Evolutionary conservation across 2,888 invertebrate species (phyloP), one percentile per base, ranked within the genome.

Genomic region (Apotomis capreana): DNA sequence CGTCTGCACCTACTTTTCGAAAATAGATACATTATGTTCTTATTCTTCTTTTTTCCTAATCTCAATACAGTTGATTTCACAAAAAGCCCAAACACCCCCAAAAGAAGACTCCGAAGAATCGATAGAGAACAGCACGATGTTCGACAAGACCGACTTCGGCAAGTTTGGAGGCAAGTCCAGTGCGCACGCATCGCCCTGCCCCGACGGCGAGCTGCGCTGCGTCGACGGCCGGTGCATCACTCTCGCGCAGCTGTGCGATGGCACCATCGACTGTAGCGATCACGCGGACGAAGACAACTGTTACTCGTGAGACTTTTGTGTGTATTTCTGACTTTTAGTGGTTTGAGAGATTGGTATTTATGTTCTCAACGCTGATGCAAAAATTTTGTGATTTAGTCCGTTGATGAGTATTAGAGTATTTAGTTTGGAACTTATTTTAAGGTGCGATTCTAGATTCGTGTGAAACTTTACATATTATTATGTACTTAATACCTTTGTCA

Each of bases 251-350:
- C 91, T 95, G 46, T 95, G 95, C 80, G 95, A 95, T 80, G 93
- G 94, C n/a, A 88, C 88, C 76, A 87, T 89, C 63, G 95, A 95
- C 86, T 95, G 95, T 80, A 89, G 94, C 1, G 95, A 95, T 83
- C 95, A 95, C 60, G 95, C 95, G 3, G 95, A 95, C 75, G 95
- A 95, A 78, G 93, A 94, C 73, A 95, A 94, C 85, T 95, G 95
- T 79, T 94, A 90, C 80, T 94, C 95, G 83, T 94, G 93, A 85
- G 10, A 40, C 26, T 49, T 37, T 13, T 46, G 49, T 37, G 36
- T 52, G 37, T n/a, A 6, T 37, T 40, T 52, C 40, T 13, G 40
- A 49, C 49, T 49, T 49, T 49, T 9, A 49, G 49, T 49, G 49
- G 5, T 57, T 3, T 6, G 51, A 51, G 62, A 37, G n/a, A 52